Evolutionary conservation across 2,797 vertebrate species (phyloP).

Genomic region (Prunella strophiata): DNA sequence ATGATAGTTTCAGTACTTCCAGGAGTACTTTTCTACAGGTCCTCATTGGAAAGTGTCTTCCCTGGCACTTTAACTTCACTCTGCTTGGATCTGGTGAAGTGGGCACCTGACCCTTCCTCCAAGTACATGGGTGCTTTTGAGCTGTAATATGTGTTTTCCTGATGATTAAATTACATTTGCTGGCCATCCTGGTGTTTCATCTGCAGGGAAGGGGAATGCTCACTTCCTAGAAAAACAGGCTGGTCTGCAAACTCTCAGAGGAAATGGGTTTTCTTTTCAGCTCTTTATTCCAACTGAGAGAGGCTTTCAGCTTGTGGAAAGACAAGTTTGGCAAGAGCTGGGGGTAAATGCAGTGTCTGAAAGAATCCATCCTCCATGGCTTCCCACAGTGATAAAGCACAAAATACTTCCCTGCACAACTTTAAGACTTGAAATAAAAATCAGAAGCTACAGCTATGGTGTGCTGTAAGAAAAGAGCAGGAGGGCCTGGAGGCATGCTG

Average conservation of each 20-base stretch:
- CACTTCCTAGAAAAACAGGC: background rate
- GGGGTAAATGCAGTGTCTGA: background rate
- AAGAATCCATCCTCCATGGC: background rate
- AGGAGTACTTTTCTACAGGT: background rate
- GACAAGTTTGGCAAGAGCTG: background rate
- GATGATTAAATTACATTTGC: background rate
- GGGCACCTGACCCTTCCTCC: background rate
- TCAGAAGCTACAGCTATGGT: background rate
- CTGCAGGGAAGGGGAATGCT: background rate
- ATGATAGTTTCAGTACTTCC: accelerated
- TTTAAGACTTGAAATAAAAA: background rate
- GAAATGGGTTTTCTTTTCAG: background rate
- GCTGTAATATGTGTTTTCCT: background rate
- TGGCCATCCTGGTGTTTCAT: background rate
- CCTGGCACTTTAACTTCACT: background rate
- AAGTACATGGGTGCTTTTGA: background rate
- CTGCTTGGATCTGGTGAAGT: background rate
- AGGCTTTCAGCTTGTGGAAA: background rate
- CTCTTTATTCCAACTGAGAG: background rate
- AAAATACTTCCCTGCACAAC: background rate
- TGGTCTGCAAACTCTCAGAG: background rate
- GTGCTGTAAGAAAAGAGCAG: conserved; percentile 1
- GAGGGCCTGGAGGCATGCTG: background rate
- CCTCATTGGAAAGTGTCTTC: accelerated
- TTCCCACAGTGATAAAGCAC: background rate